Percentiles rank a stretch among this genome's conserved stretches.
Conservation (phyloP, 2,113 vertebrate genomes). For the Gallinago jamesoni region DNA sequence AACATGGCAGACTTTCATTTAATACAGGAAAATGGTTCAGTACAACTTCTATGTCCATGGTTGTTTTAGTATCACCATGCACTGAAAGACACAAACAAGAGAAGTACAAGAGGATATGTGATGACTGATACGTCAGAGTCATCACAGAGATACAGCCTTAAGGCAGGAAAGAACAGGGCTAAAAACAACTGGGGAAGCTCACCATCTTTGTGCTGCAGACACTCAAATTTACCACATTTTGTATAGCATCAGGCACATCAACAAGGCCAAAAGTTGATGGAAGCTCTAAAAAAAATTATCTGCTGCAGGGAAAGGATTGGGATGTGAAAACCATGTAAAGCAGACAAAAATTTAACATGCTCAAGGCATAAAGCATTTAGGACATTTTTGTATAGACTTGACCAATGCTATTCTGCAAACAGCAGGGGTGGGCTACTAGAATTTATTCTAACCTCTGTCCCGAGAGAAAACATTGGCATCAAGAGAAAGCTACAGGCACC, state of each 20-base stretch:
- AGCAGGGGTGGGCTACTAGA: not conserved
- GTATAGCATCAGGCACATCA: not conserved
- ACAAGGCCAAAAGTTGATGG: not conserved
- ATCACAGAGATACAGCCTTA: not conserved
- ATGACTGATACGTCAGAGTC: no score
- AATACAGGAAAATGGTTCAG: not conserved
- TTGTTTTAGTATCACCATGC: not conserved
- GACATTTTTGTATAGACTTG: not conserved
- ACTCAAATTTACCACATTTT: not conserved
- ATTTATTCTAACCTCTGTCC: not conserved
- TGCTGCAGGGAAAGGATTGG: not conserved
- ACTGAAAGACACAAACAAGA: not conserved
- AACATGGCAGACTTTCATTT: not conserved
- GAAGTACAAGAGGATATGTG: not conserved
- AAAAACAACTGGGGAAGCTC: not conserved
- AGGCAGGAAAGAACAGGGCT: not conserved
- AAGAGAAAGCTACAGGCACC: not conserved
- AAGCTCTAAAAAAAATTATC: not conserved
- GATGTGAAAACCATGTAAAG: not conserved
- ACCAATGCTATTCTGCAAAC: not conserved
- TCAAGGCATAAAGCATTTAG: not conserved
- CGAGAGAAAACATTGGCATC: not conserved
- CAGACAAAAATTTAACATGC: not conserved
- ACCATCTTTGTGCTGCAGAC: not conserved
- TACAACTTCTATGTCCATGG: not conserved